phyloP scores from a whole-genome alignment of 2,797 vertebrate genomes.

The Ambastaia sidthimunki region DNA sequence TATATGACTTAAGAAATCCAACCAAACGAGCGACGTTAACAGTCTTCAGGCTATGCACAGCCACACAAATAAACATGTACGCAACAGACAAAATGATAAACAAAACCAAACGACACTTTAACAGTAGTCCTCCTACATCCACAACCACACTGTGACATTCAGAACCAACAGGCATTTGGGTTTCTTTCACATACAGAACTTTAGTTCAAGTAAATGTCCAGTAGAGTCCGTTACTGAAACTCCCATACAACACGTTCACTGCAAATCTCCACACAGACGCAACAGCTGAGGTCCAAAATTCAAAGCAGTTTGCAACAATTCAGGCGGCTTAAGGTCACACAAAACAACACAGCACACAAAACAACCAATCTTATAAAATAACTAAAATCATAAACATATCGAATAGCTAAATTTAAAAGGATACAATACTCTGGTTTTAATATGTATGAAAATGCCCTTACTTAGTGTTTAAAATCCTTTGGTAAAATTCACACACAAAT shows the following conservation, averaged over 20 bases:
- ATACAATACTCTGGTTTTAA: too few species aligned
- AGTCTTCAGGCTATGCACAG: background rate
- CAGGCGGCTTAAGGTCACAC: background rate
- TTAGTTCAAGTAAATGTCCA: constrained; percentile 33
- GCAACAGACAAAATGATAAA: background rate
- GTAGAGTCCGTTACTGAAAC: constrained; percentile 6
- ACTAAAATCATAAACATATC: background rate
- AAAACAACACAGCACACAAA: constrained; percentile 1
- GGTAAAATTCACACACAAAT: constrained; percentile 29
- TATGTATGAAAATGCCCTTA: constrained; percentile 32
- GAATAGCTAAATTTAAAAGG: background rate
- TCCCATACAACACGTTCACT: background rate
- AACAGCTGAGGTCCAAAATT: background rate
- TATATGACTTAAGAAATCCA: background rate
- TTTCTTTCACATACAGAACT: constrained; percentile 1
- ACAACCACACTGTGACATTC: constrained; percentile 30
- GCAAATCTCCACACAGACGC: background rate
- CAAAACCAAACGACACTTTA: background rate
- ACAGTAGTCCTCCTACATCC: constrained; percentile 17
- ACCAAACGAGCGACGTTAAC: background rate
- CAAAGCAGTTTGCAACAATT: constrained; percentile 7
- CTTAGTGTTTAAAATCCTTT: constrained; percentile 60
- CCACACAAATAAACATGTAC: constrained; percentile 11
- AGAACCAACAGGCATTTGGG: constrained; percentile 30
- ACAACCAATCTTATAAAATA: constrained; percentile 6